Conservation (phyloP, 2,113 vertebrate genomes). For the Callionymus lyra region DNA sequence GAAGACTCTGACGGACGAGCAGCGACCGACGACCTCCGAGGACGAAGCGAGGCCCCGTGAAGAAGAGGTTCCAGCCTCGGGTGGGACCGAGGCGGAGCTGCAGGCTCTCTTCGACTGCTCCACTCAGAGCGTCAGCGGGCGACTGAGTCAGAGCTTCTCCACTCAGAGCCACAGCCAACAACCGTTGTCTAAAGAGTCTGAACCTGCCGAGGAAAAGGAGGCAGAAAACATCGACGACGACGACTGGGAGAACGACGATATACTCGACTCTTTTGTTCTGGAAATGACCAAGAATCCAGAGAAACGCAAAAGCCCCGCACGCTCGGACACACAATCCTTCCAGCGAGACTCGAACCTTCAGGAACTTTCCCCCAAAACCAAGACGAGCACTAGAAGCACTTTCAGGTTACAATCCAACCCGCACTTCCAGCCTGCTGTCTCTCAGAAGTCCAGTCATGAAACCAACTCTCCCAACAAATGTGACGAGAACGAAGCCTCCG, state of each 20-base stretch:
- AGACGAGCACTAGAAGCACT: conserved; percentile 46
- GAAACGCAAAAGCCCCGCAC: neutral
- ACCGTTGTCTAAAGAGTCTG: neutral
- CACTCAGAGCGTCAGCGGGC: conserved; percentile 74
- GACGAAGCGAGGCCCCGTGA: no score
- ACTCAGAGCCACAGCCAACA: conserved; percentile 20
- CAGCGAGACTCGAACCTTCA: conserved; percentile 20
- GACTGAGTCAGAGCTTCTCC: conserved; percentile 68
- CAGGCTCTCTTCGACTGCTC: conserved; percentile 82
- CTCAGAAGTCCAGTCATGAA: neutral
- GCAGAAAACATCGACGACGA: conserved; percentile 67
- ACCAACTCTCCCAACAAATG: neutral
- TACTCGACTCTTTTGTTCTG: conserved; percentile 75
- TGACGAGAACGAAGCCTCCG: neutral
- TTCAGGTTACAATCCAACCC: conserved; percentile 32
- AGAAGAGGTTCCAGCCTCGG: conserved; percentile 34
- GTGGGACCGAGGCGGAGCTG: conserved; percentile 73
- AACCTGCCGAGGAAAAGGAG: conserved; percentile 5
- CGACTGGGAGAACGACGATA: conserved; percentile 77
- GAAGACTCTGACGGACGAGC: conserved; percentile 7
- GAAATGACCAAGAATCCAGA: conserved; percentile 65
- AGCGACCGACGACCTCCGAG: conserved; percentile 3
- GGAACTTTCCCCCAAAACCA: conserved; percentile 41
- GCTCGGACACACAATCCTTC: neutral
- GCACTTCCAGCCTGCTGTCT: conserved; percentile 24